phyloP scores from a whole-genome alignment of 2,113 vertebrate genomes.

The Stercorarius parasiticus region DNA sequence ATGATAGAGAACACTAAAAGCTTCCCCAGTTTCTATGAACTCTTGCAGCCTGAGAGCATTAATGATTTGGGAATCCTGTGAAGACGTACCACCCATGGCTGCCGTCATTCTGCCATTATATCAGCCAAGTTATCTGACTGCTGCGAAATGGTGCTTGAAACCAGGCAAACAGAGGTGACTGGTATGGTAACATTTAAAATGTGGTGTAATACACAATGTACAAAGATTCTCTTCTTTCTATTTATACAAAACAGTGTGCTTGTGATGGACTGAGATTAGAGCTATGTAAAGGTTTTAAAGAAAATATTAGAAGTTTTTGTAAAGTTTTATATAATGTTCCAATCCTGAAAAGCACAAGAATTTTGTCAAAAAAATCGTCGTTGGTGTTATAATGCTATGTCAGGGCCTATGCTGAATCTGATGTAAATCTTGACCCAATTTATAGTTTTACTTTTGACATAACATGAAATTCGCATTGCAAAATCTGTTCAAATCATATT shows the following conservation, averaged over 20 bases:
- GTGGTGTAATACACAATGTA: not conserved
- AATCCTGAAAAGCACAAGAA: not conserved
- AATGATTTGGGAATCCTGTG: not conserved
- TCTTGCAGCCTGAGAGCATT: not conserved
- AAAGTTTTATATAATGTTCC: not conserved
- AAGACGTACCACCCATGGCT: not conserved
- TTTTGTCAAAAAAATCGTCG: not conserved
- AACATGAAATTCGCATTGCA: not conserved
- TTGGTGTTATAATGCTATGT: not conserved
- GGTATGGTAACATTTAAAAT: not conserved
- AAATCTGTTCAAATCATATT: slow-evolving; percentile 32
- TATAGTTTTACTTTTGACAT: slow-evolving; percentile 13
- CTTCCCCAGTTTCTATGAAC: not conserved
- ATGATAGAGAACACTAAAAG: not conserved
- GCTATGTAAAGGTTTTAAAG: not conserved
- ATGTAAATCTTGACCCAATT: slow-evolving; percentile 31
- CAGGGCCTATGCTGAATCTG: not conserved
- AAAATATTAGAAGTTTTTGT: not conserved
- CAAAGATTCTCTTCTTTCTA: not conserved
- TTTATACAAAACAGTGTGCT: not conserved
- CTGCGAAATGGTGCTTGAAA: not conserved
- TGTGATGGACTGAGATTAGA: not conserved
- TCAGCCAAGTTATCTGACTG: not conserved
- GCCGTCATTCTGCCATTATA: not conserved
- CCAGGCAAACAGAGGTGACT: not conserved